phyloP scores from a whole-genome alignment of 92 coral and sea anemone genomes.

The Actinostola sp. region DNA sequence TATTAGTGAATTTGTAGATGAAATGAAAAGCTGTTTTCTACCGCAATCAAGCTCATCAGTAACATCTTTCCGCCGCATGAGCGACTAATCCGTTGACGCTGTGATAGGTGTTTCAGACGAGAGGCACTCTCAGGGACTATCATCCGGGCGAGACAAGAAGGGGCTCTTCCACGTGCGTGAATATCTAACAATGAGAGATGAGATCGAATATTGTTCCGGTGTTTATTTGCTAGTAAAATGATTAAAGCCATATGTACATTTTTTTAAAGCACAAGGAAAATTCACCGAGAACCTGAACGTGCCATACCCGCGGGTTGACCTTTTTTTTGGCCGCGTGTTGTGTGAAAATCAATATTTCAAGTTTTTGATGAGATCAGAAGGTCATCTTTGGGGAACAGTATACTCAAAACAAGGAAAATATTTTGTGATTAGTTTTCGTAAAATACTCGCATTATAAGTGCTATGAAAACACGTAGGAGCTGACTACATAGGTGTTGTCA shows the following conservation, averaged over 20 bases:
- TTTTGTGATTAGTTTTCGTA: conserved; percentile 6
- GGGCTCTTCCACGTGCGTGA: conserved; percentile 7
- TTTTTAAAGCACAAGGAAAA: conserved; percentile 2
- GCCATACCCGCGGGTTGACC: not conserved
- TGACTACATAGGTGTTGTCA: not conserved
- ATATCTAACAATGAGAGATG: not conserved
- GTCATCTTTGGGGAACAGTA: conserved; percentile 12
- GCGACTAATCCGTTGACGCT: conserved; percentile 6
- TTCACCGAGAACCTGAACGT: not conserved
- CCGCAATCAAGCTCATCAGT: not conserved
- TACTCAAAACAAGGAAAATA: conserved; percentile 2
- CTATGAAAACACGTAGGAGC: not conserved
- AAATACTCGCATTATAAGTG: not conserved
- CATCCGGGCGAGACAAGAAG: conserved; percentile 33
- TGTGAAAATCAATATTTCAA: not conserved
- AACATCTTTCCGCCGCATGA: conserved; percentile 6
- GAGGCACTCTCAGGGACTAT: not conserved
- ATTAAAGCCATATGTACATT: conserved; percentile 8
- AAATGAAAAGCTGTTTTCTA: not conserved
- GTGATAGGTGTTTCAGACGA: not conserved
- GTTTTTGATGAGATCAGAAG: conserved; percentile 14
- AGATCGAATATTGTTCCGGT: conserved; percentile 23
- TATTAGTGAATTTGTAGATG: not conserved
- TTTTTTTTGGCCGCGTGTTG: not conserved
- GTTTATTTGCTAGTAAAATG: conserved; percentile 27